A percentile compares a stretch with the other conserved stretches of the same genome.
These are phyloP conservation scores for Hypomecis punctinalis DNA, from an alignment of 2,888 invertebrate genomes.

Conservation along the genomic window DNA sequence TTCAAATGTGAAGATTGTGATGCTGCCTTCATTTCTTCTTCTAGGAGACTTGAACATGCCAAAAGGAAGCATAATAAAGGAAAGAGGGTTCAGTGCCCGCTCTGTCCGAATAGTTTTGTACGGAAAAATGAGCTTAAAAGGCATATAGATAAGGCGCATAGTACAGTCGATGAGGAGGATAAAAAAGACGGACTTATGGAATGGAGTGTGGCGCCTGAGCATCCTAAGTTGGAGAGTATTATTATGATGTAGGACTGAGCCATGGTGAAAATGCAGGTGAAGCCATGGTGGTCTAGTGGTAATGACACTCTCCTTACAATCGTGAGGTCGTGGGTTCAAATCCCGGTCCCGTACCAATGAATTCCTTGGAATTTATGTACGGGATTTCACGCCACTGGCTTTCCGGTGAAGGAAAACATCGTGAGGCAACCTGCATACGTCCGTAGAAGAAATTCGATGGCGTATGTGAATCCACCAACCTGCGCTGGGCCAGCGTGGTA, in stretches of 20 bases:
- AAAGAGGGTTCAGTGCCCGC: constrained; percentile 55
- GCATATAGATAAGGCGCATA: constrained; percentile 65
- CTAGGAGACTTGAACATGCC: constrained; percentile 72
- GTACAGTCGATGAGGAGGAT: constrained; percentile 8
- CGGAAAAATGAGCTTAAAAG: constrained; percentile 65
- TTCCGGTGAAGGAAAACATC: too few species aligned
- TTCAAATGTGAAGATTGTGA: constrained; percentile 76
- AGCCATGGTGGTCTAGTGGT: too few species aligned
- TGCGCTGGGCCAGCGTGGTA: too few species aligned
- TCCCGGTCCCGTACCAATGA: too few species aligned
- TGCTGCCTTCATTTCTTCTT: constrained; percentile 73
- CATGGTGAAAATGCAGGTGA: too few species aligned
- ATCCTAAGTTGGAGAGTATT: background rate
- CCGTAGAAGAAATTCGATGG: too few species aligned
- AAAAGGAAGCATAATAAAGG: constrained; percentile 75
- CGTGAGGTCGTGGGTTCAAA: too few species aligned
- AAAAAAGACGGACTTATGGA: background rate
- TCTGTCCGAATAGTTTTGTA: constrained; percentile 66
- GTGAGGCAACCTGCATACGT: too few species aligned
- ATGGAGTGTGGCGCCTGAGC: background rate
- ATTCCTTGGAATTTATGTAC: too few species aligned
- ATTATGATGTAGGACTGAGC: background rate
- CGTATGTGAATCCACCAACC: too few species aligned
- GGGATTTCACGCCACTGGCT: too few species aligned
- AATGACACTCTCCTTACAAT: too few species aligned